Base-by-base conservation (phyloP, 1,140 invertebrate species). In the Lanistes nyassanus region DNA sequence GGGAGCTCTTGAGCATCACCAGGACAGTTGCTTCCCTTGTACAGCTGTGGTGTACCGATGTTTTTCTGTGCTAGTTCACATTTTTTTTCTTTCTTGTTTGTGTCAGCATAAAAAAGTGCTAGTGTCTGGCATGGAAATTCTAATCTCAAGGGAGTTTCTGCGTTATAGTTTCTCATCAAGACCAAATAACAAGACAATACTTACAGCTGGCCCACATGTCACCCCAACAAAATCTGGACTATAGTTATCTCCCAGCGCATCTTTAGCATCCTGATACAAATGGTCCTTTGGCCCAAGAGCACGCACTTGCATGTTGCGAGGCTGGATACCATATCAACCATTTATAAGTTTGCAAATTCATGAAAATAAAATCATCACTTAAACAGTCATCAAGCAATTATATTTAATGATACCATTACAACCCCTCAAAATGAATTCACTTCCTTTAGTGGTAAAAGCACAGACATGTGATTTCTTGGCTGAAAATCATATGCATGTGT, bases 191-290 rank as follows among this genome's bases (percentile, higher is more conserved):
- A 21, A 36, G 23, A 55, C 23, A 23, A 55, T 19, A 78, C 69
- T 67, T 71, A 79, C 77, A 60, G 70, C 75, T 37, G 67, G 66
- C n/a, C 67, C 56, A 67, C 77, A 79, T 26, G n/a, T 79, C 29
- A 79, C 34, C 16, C 65, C 74, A 36, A 79, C 72, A 51, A 36
- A 9, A 47, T 71, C 53, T 16, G 29, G 23, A 13, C 58, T 29
- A 26, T 62, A 66, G 39, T 60, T n/a, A n/a, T 34, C 34, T 31
- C 34, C 62, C 5, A 79, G 42, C 23, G 53, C 51, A 36, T 60
- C 65, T 7, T 58, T 13, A 9, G 68, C 39, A 23, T 75, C 67
- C 37, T 36, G 31, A 66, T 79, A 53, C 19, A 70, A 53, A 70
- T 11, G 68, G 47, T 53, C 13, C 13, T 31, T 42, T 31, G 16